These are phyloP conservation scores for Limnephilus lunatus DNA, from an alignment of 2,888 invertebrate genomes.

Conservation along the genomic window DNA sequence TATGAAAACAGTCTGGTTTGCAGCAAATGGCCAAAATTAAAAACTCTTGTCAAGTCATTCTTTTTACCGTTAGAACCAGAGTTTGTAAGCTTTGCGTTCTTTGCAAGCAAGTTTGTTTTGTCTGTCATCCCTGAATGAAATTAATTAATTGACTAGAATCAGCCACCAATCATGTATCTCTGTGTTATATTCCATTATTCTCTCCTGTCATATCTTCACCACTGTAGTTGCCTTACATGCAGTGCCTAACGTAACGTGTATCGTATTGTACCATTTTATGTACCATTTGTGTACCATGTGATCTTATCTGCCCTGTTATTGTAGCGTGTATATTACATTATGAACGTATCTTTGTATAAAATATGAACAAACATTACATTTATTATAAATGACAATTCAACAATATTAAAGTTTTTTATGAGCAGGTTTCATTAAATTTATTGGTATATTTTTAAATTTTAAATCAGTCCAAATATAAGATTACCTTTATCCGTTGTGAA, in stretches of 20 bases:
- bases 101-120: not conserved
- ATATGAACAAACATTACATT: constrained; percentile 66
- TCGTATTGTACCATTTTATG: constrained; percentile 67
- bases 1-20: constrained; percentile 29
- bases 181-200: constrained; percentile 54
- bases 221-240: constrained; percentile 92
- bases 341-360: constrained; percentile 68
- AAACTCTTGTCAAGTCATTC: not conserved
- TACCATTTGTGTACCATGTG: constrained; percentile 67
- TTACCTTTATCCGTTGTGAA: constrained; percentile 7
- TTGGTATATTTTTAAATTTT: not conserved
- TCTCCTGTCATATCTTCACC: constrained; percentile 79
- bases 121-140: not conserved
- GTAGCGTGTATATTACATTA: constrained; percentile 65
- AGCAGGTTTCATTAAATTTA: not conserved
- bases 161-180: constrained; percentile 41
- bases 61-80: not conserved
- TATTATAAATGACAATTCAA: constrained; percentile 47
- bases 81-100: not conserved
- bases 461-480: constrained; percentile 2
- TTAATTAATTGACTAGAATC: not conserved
- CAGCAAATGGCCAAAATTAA: not conserved
- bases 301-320: constrained; percentile 66
- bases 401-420: constrained; percentile 18
- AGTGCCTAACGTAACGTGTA: constrained; percentile 84